Evolutionary conservation across 2,888 invertebrate species (phyloP).

Genomic region (Salticus scenicus): DNA sequence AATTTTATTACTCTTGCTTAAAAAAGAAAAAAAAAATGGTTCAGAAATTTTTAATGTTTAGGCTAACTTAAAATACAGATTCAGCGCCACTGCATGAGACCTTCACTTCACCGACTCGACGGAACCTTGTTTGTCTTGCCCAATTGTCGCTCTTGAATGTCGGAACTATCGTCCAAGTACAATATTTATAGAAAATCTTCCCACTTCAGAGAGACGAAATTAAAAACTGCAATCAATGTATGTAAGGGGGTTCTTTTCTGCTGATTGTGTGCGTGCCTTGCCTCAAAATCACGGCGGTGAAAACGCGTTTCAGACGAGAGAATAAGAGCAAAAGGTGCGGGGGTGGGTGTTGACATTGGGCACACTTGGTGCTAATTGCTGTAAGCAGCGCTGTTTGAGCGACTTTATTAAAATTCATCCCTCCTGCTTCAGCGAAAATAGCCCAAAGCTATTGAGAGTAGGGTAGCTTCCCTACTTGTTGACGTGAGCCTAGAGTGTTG

Average conservation of each 20-base stretch:
- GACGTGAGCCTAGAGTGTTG: no score
- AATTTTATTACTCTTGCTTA: no score
- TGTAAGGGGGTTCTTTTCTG: constrained; percentile 28
- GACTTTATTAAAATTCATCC: constrained; percentile 69
- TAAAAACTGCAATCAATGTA: constrained; percentile 37
- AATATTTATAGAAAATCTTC: constrained; percentile 8
- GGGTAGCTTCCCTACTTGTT: constrained; percentile 30
- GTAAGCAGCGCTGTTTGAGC: constrained; percentile 65
- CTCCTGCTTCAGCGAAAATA: constrained; percentile 45
- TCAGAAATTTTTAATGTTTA: no score
- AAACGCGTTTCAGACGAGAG: not conserved
- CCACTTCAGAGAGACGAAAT: constrained; percentile 3
- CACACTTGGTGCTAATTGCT: constrained; percentile 66
- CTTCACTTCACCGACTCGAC: no score
- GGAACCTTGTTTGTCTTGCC: not conserved
- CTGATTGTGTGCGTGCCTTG: not conserved
- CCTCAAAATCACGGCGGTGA: not conserved
- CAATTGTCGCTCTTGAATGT: not conserved
- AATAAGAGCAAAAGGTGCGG: not conserved
- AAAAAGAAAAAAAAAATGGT: no score
- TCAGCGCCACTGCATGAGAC: no score
- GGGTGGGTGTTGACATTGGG: constrained; percentile 55
- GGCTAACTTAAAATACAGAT: no score
- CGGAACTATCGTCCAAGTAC: not conserved
- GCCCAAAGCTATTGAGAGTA: constrained; percentile 28